phyloP scores from a whole-genome alignment of 1,140 invertebrate species.

The Bombus sylvicola region DNA sequence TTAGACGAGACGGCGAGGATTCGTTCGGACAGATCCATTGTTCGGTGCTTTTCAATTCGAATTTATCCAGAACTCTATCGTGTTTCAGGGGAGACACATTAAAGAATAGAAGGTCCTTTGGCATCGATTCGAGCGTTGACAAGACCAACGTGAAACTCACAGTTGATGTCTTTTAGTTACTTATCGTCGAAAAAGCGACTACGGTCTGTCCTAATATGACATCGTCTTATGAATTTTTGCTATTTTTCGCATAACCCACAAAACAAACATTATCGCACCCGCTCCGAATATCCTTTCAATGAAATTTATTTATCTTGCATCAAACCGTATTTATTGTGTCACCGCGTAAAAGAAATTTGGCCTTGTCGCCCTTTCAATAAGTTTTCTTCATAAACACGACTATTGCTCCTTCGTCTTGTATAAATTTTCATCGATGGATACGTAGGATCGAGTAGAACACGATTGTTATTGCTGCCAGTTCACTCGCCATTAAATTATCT shows the following conservation, averaged over 20 bases:
- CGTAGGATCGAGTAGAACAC: no score
- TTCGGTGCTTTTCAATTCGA: no score
- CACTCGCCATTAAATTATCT: no score
- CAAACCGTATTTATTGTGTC: slow-evolving; percentile 5
- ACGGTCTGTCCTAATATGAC: no score
- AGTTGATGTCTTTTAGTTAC: slow-evolving; percentile 3
- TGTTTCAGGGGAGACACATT: no score
- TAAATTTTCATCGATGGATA: neutral
- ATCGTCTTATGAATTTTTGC: slow-evolving; percentile 6
- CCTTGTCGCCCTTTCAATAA: neutral
- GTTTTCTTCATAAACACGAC: neutral
- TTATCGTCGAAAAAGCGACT: neutral
- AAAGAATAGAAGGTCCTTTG: neutral
- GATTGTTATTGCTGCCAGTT: no score
- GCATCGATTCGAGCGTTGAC: slow-evolving; percentile 11
- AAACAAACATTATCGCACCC: slow-evolving; percentile 1
- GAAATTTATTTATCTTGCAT: slow-evolving; percentile 12
- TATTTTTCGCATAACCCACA: neutral
- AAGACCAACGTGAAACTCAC: neutral
- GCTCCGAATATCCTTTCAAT: neutral
- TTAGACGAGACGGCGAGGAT: no score
- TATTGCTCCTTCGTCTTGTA: neutral
- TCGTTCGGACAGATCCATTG: no score
- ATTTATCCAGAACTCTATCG: no score
- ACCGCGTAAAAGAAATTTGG: neutral